These are phyloP conservation scores for Fragum fragum DNA, from an alignment of 2,888 invertebrate species.

Conservation along the genomic window DNA sequence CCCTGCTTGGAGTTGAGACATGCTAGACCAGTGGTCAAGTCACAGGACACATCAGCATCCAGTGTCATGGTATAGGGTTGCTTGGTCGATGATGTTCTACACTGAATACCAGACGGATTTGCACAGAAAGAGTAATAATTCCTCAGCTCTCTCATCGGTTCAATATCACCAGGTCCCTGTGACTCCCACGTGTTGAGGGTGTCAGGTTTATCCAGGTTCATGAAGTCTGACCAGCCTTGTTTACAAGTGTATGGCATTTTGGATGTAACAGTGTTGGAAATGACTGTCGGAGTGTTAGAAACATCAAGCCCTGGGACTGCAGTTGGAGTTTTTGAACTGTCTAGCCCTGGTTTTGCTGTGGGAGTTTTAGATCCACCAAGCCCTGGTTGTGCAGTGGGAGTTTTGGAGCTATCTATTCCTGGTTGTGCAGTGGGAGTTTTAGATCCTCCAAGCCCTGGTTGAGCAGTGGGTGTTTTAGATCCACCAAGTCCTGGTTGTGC, in stretches of 20 bases:
- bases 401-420: slow-evolving; percentile 9
- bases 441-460: slow-evolving; percentile 22
- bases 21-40: slow-evolving; percentile 91
- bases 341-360: slow-evolving; percentile 23
- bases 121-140: slow-evolving; percentile 78
- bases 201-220: slow-evolving; percentile 74
- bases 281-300: slow-evolving; percentile 20
- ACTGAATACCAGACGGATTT: slow-evolving; percentile 78
- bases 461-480: slow-evolving; percentile 48
- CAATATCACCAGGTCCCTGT: slow-evolving; percentile 72
- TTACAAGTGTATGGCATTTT: slow-evolving; percentile 69
- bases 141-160: slow-evolving; percentile 69
- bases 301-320: slow-evolving; percentile 6
- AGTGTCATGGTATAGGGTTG: slow-evolving; percentile 70
- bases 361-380: slow-evolving; percentile 23
- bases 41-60: slow-evolving; percentile 73
- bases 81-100: slow-evolving; percentile 70
- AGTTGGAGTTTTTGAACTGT: slow-evolving; percentile 17
- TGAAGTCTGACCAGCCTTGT: slow-evolving; percentile 75
- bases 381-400: slow-evolving; percentile 53
- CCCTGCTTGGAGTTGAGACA: slow-evolving; percentile 88
- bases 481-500: slow-evolving; percentile 29
- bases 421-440: slow-evolving; percentile 49
- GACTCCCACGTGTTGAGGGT: slow-evolving; percentile 55
- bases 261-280: slow-evolving; percentile 41